phyloP scores from a whole-genome alignment of 2,888 invertebrate species.

The Bellardia pandia region DNA sequence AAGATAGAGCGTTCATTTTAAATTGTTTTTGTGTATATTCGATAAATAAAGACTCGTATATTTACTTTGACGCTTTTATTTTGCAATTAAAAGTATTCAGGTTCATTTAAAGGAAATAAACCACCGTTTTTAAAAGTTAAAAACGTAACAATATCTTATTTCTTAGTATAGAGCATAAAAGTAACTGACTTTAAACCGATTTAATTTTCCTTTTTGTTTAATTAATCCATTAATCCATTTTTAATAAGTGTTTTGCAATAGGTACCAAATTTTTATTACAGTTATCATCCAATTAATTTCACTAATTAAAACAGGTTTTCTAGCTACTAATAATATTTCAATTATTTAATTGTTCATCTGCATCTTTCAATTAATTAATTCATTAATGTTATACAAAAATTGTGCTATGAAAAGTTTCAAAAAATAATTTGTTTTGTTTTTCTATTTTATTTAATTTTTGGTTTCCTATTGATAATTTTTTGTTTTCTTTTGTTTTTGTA shows the following conservation, averaged over 20 bases:
- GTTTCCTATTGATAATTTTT: slow-evolving; percentile 38
- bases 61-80: too few relatives aligned
- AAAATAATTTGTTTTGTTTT: slow-evolving; percentile 77
- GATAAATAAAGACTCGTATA: too few relatives aligned
- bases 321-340: slow-evolving; percentile 72
- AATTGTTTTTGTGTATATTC: too few relatives aligned
- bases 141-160: too few relatives aligned
- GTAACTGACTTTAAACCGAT: slow-evolving; percentile 29
- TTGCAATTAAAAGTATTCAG: too few relatives aligned
- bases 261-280: slow-evolving; percentile 79
- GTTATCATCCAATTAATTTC: slow-evolving; percentile 74
- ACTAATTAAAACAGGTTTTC: slow-evolving; percentile 79
- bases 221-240: slow-evolving; percentile 44
- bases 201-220: slow-evolving; percentile 20
- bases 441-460: slow-evolving; percentile 21
- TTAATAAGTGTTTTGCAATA: slow-evolving; percentile 75
- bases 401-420: slow-evolving; percentile 82
- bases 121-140: too few relatives aligned
- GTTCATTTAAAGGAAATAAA: too few relatives aligned
- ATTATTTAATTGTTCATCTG: slow-evolving; percentile 65
- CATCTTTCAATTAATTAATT: slow-evolving; percentile 61
- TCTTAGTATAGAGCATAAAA: slow-evolving; percentile 37
- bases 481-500: slow-evolving; percentile 43
- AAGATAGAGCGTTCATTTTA: too few relatives aligned
- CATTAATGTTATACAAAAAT: slow-evolving; percentile 78